Evolutionary conservation across 2,113 vertebrate genomes (phyloP).

Genomic region (human): GRCh38 chr15:47778501-47779000

Average conservation of each 20-base stretch:
- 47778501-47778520: slow-evolving; percentile 14
- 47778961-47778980: slow-evolving; percentile 18
- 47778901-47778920: neutral
- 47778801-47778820: neutral
- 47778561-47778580: neutral
- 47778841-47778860: neutral
- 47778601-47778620: neutral
- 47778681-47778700: neutral
- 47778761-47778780: neutral
- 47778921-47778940: neutral
- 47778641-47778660: neutral
- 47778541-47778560: neutral
- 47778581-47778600: neutral
- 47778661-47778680: neutral
- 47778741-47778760: neutral
- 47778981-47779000: slow-evolving; percentile 23
- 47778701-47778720: neutral
- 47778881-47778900: neutral
- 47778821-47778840: neutral
- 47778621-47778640: neutral
- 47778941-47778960: neutral
- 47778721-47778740: neutral
- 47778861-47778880: neutral
- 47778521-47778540: neutral
- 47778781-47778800: neutral